Conservation (phyloP, 2,797 vertebrate genomes). For the Nothura maculosa region DNA sequence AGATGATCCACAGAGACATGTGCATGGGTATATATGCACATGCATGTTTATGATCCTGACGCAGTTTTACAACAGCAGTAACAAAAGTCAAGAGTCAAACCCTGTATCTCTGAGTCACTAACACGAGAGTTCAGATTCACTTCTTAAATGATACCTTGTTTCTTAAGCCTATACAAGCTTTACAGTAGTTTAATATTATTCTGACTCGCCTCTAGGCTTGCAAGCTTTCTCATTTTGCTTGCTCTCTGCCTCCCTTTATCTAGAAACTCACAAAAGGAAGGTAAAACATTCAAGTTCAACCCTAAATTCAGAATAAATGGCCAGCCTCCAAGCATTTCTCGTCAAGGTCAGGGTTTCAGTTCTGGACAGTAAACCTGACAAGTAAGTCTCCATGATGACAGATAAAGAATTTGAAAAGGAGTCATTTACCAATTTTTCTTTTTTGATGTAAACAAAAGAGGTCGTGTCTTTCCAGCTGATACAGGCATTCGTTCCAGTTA, state of each 20-base stretch:
- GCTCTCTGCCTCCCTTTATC: not conserved
- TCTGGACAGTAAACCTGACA: conserved; percentile 23
- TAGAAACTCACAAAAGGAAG: not conserved
- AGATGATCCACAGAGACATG: not conserved
- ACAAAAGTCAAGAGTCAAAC: not conserved
- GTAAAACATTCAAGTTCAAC: not conserved
- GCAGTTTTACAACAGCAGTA: not conserved
- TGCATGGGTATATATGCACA: not conserved
- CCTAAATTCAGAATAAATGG: not conserved
- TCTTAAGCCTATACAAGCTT: not conserved
- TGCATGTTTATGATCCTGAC: not conserved
- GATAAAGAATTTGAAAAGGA: not conserved
- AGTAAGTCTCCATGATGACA: not conserved
- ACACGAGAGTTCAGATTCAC: conserved; percentile 1
- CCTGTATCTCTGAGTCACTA: not conserved
- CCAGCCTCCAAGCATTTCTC: not conserved
- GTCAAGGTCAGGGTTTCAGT: conserved; percentile 19
- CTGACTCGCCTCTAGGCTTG: conserved; percentile 1
- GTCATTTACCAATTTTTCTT: not conserved
- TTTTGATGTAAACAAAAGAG: conserved; percentile 22
- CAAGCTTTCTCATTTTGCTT: not conserved
- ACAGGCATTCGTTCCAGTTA: conserved; percentile 10
- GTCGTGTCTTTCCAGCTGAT: not conserved
- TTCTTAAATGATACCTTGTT: not conserved
- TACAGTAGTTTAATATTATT: conserved; percentile 9